phyloP scores from a whole-genome alignment of 2,888 invertebrate species.

The Macropis europaea region DNA sequence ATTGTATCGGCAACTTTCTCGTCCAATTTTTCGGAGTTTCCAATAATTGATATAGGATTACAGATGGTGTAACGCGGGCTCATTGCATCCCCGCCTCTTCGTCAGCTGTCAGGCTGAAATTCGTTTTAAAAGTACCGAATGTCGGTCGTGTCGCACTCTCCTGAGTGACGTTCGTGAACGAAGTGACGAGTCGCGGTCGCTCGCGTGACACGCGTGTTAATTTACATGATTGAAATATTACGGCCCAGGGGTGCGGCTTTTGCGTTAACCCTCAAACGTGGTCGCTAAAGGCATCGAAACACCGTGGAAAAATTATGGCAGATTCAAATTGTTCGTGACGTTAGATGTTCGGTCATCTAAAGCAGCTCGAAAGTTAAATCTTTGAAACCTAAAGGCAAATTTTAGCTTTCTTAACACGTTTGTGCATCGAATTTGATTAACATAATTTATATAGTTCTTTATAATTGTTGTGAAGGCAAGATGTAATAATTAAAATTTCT shows the following conservation, averaged over 20 bases:
- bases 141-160: conserved; percentile 1
- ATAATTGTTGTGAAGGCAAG: no score
- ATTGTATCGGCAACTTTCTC: no score
- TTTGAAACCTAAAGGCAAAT: no score
- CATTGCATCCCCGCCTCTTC: neutral
- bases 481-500: no score
- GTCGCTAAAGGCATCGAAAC: neutral
- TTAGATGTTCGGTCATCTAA: no score
- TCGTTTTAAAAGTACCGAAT: conserved; percentile 20
- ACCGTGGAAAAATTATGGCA: neutral
- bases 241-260: neutral
- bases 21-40: no score
- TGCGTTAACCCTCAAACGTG: neutral
- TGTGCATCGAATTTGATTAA: no score
- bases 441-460: no score
- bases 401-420: no score
- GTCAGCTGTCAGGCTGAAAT: conserved; percentile 33
- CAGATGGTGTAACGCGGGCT: neutral
- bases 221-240: conserved; percentile 40
- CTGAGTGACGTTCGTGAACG: conserved; percentile 41
- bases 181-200: conserved; percentile 27
- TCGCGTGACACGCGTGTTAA: conserved; percentile 25
- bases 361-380: no score
- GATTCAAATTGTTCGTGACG: no score
- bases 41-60: no score